Evolutionary conservation across 2,113 vertebrate species (phyloP).

Genomic region (Polyodon spathula): DNA sequence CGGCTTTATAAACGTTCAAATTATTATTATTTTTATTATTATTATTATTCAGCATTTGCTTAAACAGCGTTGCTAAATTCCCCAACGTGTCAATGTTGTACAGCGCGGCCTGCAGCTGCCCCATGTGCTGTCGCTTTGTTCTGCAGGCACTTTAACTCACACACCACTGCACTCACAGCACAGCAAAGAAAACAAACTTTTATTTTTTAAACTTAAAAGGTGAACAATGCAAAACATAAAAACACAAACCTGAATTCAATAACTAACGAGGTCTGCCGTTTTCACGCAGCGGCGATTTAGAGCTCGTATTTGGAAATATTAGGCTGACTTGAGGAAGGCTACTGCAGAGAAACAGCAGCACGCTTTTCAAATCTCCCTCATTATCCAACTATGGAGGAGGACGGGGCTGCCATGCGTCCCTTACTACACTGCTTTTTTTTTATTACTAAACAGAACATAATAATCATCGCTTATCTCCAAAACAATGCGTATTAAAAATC

Average conservation of each 20-base stretch:
- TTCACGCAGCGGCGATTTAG: background rate
- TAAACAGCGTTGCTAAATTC: background rate
- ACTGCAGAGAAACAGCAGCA: constrained; percentile 43
- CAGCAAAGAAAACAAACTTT: constrained; percentile 1
- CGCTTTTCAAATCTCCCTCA: constrained; percentile 80
- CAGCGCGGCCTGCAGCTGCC: constrained; percentile 63
- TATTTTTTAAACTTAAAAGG: background rate
- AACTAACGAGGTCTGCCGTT: too few relatives aligned
- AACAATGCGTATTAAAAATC: constrained; percentile 7
- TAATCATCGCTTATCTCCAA: constrained; percentile 10
- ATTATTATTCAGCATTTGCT: too few relatives aligned
- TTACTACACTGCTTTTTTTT: constrained; percentile 32
- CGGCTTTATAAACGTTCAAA: too few relatives aligned
- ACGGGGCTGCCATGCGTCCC: constrained; percentile 53
- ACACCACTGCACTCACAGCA: constrained; percentile 10
- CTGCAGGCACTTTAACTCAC: constrained; percentile 52
- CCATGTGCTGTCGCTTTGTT: constrained; percentile 84
- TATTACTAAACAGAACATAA: constrained; percentile 29
- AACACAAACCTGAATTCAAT: too few relatives aligned
- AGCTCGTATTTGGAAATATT: constrained; percentile 17
- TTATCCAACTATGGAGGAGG: constrained; percentile 47
- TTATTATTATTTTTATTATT: too few relatives aligned
- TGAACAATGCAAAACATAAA: too few relatives aligned
- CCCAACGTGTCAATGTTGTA: constrained; percentile 30
- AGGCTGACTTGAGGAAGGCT: constrained; percentile 5